Conservation (phyloP, 2,888 invertebrate species). For the Hydroisotoma schaefferi region DNA sequence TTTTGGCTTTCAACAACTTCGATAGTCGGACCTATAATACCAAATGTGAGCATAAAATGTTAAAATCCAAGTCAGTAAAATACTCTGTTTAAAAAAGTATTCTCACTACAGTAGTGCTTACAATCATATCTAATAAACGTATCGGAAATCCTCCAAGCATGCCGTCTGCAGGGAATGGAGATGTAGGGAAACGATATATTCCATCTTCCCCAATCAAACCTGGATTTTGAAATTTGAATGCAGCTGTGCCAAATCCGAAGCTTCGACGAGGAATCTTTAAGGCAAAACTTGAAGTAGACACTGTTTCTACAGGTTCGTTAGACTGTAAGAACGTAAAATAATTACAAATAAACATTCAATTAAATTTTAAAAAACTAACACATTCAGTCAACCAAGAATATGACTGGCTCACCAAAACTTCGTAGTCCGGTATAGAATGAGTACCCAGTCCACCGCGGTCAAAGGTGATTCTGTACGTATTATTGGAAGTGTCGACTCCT, state of each 20-base stretch:
- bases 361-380: background rate
- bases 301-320: constrained; percentile 85
- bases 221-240: constrained; percentile 52
- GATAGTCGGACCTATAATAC: constrained; percentile 67
- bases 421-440: constrained; percentile 93
- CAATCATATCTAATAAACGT: constrained; percentile 75
- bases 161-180: constrained; percentile 54
- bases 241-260: constrained; percentile 39
- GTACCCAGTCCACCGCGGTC: constrained; percentile 88
- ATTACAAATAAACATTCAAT: too few species aligned
- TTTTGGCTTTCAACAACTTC: constrained; percentile 78
- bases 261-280: constrained; percentile 73
- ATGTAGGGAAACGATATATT: constrained; percentile 51
- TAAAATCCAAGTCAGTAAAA: background rate
- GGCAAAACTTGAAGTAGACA: constrained; percentile 77
- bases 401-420: constrained; percentile 65
- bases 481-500: constrained; percentile 90
- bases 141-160: constrained; percentile 77
- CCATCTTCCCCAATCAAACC: constrained; percentile 54
- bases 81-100: background rate
- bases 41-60: constrained; percentile 30
- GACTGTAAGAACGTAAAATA: constrained; percentile 56
- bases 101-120: constrained; percentile 50
- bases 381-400: background rate
- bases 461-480: constrained; percentile 91